Evolutionary conservation across 2,888 invertebrate genomes (phyloP), one percentile per base, ranked within the genome.

Genomic region (Hirtodrosophila histrioides): DNA sequence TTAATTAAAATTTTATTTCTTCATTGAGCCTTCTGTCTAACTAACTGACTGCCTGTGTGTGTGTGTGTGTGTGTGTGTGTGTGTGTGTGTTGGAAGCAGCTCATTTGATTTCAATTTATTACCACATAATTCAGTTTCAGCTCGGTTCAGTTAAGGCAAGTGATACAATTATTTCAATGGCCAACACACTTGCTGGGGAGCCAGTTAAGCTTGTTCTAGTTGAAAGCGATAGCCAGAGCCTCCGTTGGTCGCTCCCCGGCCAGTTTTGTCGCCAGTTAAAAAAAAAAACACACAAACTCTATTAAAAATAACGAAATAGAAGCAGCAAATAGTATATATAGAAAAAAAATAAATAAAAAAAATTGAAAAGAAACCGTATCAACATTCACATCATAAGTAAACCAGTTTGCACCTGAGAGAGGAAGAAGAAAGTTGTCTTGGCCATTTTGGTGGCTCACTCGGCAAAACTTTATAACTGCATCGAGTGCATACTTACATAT

Each of bases 361-460:
- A 71, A 75, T 71, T 70, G 79, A 81, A 82, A 86, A 86, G 86
- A 85, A 85, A 85, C 84, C 84, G 79, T 85, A 85, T 85, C 84
- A 85, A 85, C 84, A 85, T 85, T 85, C 84, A 85, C 84, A 85
- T 85, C 84, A 85, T 87, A 85, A 85, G 83, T 85, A 85, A 85
- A 85, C 84, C 84, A 85, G 84, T 85, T 85, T 85, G 84, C 84
- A 85, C 84, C 84, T 85, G 88, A 85, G 84, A 85, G 84, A 85
- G 84, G 84, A 87, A 85, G 84, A 85, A 85, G 84, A 85, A 85
- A 85, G 84, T 85, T 85, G 84, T 85, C 84, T 85, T 85, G 84
- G 86, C 84, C 84, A 85, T 85, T 85, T 85, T 87, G 69, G 83
- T 66, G 81, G 66, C 65, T 43, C 46, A 41, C 50, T 54, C 64